phyloP scores from a whole-genome alignment of 2,888 invertebrate genomes.

The Plagiodera versicolora region DNA sequence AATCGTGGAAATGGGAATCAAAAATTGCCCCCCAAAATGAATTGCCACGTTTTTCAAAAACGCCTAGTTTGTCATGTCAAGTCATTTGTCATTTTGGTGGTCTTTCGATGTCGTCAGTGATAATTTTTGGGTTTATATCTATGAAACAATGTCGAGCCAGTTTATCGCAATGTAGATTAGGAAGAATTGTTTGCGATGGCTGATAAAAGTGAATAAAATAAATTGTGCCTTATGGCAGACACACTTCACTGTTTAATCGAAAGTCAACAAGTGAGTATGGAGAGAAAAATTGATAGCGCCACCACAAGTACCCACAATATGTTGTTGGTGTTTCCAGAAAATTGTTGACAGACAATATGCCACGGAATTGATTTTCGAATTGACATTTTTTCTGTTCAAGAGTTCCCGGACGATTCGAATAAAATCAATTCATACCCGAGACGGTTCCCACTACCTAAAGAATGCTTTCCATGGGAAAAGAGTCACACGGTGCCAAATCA shows the following conservation, averaged over 20 bases:
- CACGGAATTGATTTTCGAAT: too few relatives aligned
- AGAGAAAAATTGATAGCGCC: slow-evolving; percentile 8
- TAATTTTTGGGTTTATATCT: neutral
- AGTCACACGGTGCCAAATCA: too few relatives aligned
- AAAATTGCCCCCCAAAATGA: too few relatives aligned
- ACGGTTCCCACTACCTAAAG: too few relatives aligned
- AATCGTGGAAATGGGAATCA: too few relatives aligned
- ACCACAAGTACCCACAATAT: slow-evolving; percentile 16
- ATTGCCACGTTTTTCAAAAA: too few relatives aligned
- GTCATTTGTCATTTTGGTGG: too few relatives aligned
- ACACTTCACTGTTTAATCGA: slow-evolving; percentile 10
- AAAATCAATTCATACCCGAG: too few relatives aligned
- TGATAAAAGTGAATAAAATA: slow-evolving; percentile 11
- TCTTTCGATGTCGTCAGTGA: neutral
- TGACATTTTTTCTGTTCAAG: too few relatives aligned
- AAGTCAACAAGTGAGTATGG: slow-evolving; percentile 1
- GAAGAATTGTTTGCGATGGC: slow-evolving; percentile 4
- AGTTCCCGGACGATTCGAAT: too few relatives aligned
- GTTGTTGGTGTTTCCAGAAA: slow-evolving; percentile 3
- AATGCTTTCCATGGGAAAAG: too few relatives aligned
- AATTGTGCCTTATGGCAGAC: slow-evolving; percentile 10
- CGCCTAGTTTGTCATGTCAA: too few relatives aligned
- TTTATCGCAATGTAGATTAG: slow-evolving; percentile 2
- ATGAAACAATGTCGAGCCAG: neutral
- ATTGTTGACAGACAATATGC: neutral